A percentile compares a stretch with the other conserved stretches of the same genome.
Evolutionary conservation across 2,113 vertebrate genomes (phyloP).

Genomic region (Electrona antarctica): DNA sequence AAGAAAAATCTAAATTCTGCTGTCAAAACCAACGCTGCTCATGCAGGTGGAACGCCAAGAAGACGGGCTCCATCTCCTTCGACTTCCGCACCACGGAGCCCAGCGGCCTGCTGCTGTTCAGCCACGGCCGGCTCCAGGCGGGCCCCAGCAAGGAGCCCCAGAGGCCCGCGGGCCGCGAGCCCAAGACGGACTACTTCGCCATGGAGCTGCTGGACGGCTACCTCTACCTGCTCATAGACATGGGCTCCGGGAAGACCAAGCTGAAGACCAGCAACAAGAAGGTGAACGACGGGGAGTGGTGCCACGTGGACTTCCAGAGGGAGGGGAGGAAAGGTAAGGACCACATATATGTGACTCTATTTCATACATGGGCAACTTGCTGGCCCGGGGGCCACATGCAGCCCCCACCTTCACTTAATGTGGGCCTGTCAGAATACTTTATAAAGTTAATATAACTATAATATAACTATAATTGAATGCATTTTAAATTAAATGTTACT

Average conservation of each 20-base stretch:
- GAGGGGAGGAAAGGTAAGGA: slow-evolving; percentile 89
- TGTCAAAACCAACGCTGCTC: too few relatives aligned
- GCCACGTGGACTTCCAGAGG: slow-evolving; percentile 93
- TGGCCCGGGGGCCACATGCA: too few relatives aligned
- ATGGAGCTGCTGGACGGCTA: slow-evolving; percentile 92
- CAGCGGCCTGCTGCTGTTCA: slow-evolving; percentile 90
- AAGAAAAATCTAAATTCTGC: too few relatives aligned
- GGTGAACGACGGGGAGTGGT: slow-evolving; percentile 95
- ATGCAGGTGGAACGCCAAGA: slow-evolving; percentile 84
- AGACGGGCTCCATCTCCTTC: slow-evolving; percentile 90
- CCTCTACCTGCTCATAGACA: slow-evolving; percentile 91
- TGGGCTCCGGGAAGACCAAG: slow-evolving; percentile 91
- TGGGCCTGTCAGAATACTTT: too few relatives aligned
- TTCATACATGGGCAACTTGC: too few relatives aligned
- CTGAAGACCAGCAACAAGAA: slow-evolving; percentile 91
- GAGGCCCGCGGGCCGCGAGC: slow-evolving; percentile 72
- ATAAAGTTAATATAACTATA: too few relatives aligned
- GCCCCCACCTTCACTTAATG: too few relatives aligned
- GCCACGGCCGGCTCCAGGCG: slow-evolving; percentile 80
- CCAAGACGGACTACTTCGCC: slow-evolving; percentile 88
- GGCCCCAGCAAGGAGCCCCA: slow-evolving; percentile 70
- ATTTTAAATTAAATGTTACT: too few relatives aligned
- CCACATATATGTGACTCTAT: too few relatives aligned
- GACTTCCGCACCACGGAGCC: slow-evolving; percentile 93
- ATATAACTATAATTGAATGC: too few relatives aligned